Conservation (phyloP, 2,113 vertebrate species). For the Synchiropus splendidus region DNA sequence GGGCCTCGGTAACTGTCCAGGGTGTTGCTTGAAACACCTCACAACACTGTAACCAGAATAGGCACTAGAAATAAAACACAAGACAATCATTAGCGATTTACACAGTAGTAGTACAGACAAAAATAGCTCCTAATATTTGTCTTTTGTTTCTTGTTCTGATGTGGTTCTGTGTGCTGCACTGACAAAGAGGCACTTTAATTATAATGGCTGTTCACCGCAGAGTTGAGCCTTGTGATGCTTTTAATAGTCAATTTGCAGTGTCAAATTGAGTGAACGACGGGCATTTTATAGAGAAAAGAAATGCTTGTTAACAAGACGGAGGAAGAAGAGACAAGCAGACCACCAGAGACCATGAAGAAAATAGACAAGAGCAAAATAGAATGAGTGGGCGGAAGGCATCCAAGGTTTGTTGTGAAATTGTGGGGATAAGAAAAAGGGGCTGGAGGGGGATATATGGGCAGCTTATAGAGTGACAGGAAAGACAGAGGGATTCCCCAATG, state of each 20-base stretch:
- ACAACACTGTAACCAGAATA: too few relatives aligned
- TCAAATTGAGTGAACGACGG: constrained; percentile 5
- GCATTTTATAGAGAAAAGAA: constrained; percentile 18
- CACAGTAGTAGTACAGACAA: too few relatives aligned
- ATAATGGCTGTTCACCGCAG: too few relatives aligned
- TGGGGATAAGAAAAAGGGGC: constrained; percentile 14
- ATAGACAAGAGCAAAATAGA: constrained; percentile 33
- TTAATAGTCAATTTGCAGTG: constrained; percentile 5
- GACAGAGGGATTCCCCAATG: constrained; percentile 69
- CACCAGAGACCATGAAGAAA: constrained; percentile 35
- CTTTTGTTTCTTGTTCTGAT: constrained; percentile 1
- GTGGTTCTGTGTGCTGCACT: background rate
- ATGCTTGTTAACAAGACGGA: constrained; percentile 40
- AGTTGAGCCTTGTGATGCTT: constrained; percentile 2
- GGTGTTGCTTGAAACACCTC: too few relatives aligned
- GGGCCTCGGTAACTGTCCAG: too few relatives aligned
- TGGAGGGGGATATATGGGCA: constrained; percentile 43
- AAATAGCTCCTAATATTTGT: too few relatives aligned
- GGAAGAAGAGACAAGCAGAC: constrained; percentile 33
- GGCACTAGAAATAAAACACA: too few relatives aligned
- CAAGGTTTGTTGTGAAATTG: constrained; percentile 28
- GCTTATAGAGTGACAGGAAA: constrained; percentile 45
- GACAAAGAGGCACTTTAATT: too few relatives aligned
- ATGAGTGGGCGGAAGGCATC: constrained; percentile 10
- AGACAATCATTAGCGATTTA: too few relatives aligned